Evolutionary conservation across 2,797 vertebrate genomes (phyloP), one percentile per base, ranked within the genome.

Genomic region (Hippopotamyrus pictus): DNA sequence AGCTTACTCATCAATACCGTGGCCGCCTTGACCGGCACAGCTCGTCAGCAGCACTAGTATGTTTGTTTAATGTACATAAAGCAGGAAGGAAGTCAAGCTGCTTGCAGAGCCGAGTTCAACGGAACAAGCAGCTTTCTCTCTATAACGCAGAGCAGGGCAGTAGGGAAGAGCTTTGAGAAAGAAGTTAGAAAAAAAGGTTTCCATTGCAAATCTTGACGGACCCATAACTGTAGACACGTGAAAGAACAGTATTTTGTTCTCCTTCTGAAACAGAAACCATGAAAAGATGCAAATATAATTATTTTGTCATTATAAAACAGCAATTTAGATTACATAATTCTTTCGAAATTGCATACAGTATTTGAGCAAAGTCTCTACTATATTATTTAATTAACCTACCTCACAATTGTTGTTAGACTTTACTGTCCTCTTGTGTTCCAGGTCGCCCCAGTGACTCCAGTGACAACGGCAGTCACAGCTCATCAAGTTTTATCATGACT

Each of bases 31-130:
- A 91, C 57, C 90, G 17, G 65, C 73, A 73, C 86, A 88, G 90
- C 90, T 86, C 90, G 90, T 91, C 92, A 89, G 89, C 51, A 33
- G 92, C 89, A 89, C 83, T 84, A 86, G 90, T 89, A 87, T 92
- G 94, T 94, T 93, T 95, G 94, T 93, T 93, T 94, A 93, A 91
- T 92, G 94, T 93, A 93, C 90, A 91, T 93, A 94, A 95, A 94
- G 96, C 97, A 97, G 97, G 97, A 97, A 97, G 97, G 96, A 97
- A 97, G 96, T 96, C 94, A 94, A 94, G 96, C 95, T 92, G 96
- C 94, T 93, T 95, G 96, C 95, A 95, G 95, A 94, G 94, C 94
- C 96, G 95, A 95, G 95, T 94, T 95, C 95, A 95, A 96, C 95
- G 95, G 95, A 96, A 96, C 95, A 96, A 96, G 95, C 87, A 48